These are phyloP conservation scores for Shinisaurus crocodilurus DNA, from an alignment of 2,113 vertebrate species.

Conservation along the genomic window DNA sequence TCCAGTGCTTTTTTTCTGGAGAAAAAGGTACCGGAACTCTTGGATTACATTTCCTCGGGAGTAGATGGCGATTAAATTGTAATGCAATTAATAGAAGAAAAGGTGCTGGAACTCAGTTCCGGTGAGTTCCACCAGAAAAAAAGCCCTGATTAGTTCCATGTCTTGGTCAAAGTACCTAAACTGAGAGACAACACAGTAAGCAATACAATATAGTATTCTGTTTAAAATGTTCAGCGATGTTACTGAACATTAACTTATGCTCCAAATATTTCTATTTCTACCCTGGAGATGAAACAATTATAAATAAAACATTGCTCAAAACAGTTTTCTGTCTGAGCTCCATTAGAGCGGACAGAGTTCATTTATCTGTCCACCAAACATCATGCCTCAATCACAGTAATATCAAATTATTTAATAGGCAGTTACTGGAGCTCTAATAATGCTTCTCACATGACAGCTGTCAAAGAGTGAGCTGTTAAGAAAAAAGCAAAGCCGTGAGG, in stretches of 20 bases:
- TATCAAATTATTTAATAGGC: conserved; percentile 26
- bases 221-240: background rate
- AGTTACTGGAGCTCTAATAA: conserved; percentile 11
- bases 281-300: conserved; percentile 4
- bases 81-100: too few relatives aligned
- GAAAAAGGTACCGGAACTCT: too few relatives aligned
- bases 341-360: conserved; percentile 5
- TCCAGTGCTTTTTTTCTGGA: too few relatives aligned
- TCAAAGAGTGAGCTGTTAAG: too few relatives aligned
- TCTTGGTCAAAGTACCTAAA: background rate
- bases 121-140: too few relatives aligned
- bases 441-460: too few relatives aligned
- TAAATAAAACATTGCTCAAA: background rate
- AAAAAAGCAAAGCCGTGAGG: too few relatives aligned
- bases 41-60: too few relatives aligned
- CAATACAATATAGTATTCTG: background rate
- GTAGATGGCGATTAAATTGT: too few relatives aligned
- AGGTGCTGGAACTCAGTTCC: too few relatives aligned
- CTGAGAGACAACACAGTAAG: background rate
- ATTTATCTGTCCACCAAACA: conserved; percentile 14
- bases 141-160: too few relatives aligned
- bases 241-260: background rate
- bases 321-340: background rate
- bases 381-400: background rate
- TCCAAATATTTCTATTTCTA: conserved; percentile 26